Base-by-base conservation (phyloP, 1,140 invertebrate genomes). In the Caerostris darwini region DNA sequence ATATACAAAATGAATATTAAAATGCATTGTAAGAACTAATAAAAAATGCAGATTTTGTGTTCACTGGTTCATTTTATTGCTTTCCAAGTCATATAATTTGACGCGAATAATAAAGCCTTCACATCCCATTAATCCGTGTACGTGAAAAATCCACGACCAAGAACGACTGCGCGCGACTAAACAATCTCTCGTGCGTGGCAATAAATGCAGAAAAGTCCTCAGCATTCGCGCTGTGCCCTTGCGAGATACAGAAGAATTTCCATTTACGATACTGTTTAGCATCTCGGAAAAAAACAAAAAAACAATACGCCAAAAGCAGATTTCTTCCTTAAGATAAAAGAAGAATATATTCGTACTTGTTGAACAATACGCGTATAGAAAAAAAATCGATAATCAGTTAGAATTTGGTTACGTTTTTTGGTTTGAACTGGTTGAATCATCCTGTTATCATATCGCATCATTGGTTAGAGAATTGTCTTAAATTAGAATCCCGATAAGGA, bases 1-100 rank as follows among this genome's bases (percentile, higher is more conserved):
- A 19, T 85, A 85, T 85, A 85, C 82, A 85, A 85, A 85, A 85
- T 58, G 82, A 85, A 85, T 85, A 85, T 85, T 57, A 85, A 85
- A 85, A 57, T 58, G 56, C 54, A 7, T 64, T 5, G 14, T 67
- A 88, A 61, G 50, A 88, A 57, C n/a, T 17, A 54, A n/a, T 67
- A 54, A 67, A 54, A 64, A 64, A 64, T 61, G 56, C 50, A 88
- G 58, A 88, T 85, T 34, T 88, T 88, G 86, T 67, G 56, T 53
- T 50, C 86, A 67, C 86, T 50, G 61, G 67, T 67, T 88, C 58
- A 67, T 88, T 88, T 88, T 88, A 88, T 67, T 53, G 61, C 58
- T 88, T 64, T 88, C 59, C 86, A 88, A 54, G 50, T 57, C 86
- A 67, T 88, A 57, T 61, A 88, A 53, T 53, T 64, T 54, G 56